Evolutionary conservation across 2,888 invertebrate genomes (phyloP).

Genomic region (Cephus rjabovi): DNA sequence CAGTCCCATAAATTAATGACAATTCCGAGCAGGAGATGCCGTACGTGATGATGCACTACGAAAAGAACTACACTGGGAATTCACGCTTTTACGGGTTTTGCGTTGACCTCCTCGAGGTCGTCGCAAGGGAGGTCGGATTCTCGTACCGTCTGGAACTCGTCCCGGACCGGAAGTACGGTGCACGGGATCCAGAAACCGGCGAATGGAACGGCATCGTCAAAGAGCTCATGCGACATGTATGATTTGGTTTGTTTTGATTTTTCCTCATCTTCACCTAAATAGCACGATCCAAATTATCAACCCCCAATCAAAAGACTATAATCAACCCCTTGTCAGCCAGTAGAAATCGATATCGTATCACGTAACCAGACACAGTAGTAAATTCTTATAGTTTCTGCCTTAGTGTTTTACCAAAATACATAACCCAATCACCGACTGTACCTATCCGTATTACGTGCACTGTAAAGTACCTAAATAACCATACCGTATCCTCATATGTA

Average conservation of each 20-base stretch:
- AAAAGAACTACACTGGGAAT: slow-evolving; percentile 79
- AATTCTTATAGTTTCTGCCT: background rate
- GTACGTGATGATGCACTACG: slow-evolving; percentile 80
- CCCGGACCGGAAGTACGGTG: slow-evolving; percentile 78
- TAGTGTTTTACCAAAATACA: background rate
- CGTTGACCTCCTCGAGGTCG: slow-evolving; percentile 78
- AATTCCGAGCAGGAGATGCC: slow-evolving; percentile 73
- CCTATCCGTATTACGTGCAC: background rate
- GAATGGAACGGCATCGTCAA: slow-evolving; percentile 79
- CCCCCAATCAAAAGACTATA: background rate
- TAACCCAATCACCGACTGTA: background rate
- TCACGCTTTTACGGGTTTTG: slow-evolving; percentile 83
- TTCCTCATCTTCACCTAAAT: slow-evolving; percentile 2
- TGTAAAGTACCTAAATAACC: background rate
- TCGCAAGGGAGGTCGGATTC: slow-evolving; percentile 77
- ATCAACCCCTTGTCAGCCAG: background rate
- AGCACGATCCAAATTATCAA: background rate
- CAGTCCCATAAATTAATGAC: background rate
- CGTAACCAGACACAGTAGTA: background rate
- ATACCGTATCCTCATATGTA: background rate
- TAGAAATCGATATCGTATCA: background rate
- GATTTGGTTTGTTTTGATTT: slow-evolving; percentile 61
- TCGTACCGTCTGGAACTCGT: slow-evolving; percentile 78
- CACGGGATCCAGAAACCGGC: slow-evolving; percentile 72
- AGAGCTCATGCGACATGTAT: slow-evolving; percentile 79